Evolutionary conservation across 30 jellyfish, hydroid and myxozoan genomes (phyloP), one percentile per base, ranked within the genome.

Genomic region (Mastigias papua): DNA sequence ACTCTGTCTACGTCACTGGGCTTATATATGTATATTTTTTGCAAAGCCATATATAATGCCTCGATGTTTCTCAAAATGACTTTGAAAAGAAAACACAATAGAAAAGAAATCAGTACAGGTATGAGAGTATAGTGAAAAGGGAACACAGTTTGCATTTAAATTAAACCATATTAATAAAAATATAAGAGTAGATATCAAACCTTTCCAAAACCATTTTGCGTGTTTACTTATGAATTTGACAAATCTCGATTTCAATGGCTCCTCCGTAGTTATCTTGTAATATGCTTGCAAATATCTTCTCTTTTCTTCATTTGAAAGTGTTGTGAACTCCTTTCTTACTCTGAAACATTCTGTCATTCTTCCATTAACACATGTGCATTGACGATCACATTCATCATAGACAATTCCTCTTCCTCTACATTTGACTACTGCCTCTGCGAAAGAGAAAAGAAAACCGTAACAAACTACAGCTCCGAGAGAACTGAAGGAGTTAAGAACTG

Each of bases 321-420:
- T 30, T 64, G 99, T 94, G 66, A 94, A 94, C 63, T 94, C 99
- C 42, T 82, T 80, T 61, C 99, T 50, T 15, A 94, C 37, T 49
- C 99, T 70, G 62, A 69, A 62, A 78, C 99, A 94, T 54, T 84
- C 60, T 3, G 57, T 57, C 78, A 89, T 42, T 31, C 49, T 32
- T 17, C 97, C 97, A 80, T 89, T 73, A 8, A 32, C 23, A 50
- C 99, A 94, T 7, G 67, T 25, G 81, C 99, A 94, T 22, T 85
- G 89, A 28, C 99, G 93, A 21, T 58, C 34, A 68, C 99, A 94
- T 35, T 90, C 97, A 63, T 94, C 99, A 0, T 34, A 34, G 34
- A 82, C 87, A 17, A n/a, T 69, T 31, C 89, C 97, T 34, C 33
- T 42, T 3, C 78, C 61, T 34, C 25, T 37, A 82, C 97, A 89